A percentile compares a stretch with the other conserved stretches of the same genome.
These are phyloP conservation scores for Ochlodes sylvanus DNA, from an alignment of 2,888 invertebrate species.

Conservation along the genomic window DNA sequence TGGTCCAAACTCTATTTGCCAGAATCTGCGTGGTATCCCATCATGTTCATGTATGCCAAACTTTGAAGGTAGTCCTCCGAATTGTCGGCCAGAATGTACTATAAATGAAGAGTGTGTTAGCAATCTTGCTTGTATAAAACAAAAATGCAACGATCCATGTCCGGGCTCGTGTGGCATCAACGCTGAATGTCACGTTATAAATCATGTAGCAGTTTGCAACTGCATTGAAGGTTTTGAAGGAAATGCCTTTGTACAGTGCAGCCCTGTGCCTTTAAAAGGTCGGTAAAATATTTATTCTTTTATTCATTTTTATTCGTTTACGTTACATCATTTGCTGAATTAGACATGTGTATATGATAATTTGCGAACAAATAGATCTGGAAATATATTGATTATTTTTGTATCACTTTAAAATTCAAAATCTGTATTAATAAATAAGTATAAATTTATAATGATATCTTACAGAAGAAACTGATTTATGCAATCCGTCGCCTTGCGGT, in stretches of 20 bases:
- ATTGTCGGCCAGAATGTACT: slow-evolving; percentile 88
- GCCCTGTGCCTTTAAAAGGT: slow-evolving; percentile 67
- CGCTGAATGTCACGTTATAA: slow-evolving; percentile 85
- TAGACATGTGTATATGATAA: too few relatives aligned
- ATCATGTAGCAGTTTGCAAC: slow-evolving; percentile 86
- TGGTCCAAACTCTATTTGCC: slow-evolving; percentile 87
- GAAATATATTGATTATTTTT: too few relatives aligned
- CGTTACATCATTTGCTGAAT: too few relatives aligned
- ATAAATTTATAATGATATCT: slow-evolving; percentile 42
- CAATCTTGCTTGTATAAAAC: slow-evolving; percentile 87
- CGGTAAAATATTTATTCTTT: slow-evolving; percentile 35
- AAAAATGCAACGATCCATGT: slow-evolving; percentile 88
- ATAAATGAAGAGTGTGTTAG: slow-evolving; percentile 88
- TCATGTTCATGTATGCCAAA: slow-evolving; percentile 87
- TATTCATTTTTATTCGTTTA: not conserved
- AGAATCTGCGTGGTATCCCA: slow-evolving; percentile 81
- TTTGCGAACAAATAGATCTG: too few relatives aligned
- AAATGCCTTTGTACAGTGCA: slow-evolving; percentile 86
- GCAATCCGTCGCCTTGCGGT: slow-evolving; percentile 88
- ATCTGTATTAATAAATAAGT: too few relatives aligned
- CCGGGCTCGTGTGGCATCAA: slow-evolving; percentile 88
- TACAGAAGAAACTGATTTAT: slow-evolving; percentile 84
- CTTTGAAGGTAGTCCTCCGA: slow-evolving; percentile 87
- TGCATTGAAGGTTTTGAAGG: slow-evolving; percentile 86
- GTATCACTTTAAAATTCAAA: too few relatives aligned